phyloP scores from a whole-genome alignment of 2,113 vertebrate genomes.

The Charadrius vociferus region DNA sequence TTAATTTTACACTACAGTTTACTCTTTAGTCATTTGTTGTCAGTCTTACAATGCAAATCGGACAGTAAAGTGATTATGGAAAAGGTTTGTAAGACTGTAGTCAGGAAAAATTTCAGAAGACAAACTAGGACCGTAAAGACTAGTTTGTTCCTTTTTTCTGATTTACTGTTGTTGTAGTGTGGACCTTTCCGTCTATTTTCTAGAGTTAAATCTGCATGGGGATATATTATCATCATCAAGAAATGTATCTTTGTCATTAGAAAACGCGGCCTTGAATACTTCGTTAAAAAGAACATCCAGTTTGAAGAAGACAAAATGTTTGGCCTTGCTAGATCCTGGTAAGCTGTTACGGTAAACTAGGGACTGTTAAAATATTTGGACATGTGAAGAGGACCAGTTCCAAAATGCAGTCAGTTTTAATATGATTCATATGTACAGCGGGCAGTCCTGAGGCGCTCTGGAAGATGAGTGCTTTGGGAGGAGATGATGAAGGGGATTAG shows the following conservation, averaged over 20 bases:
- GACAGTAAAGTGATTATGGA: not conserved
- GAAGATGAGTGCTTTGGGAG: not conserved
- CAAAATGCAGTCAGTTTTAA: not conserved
- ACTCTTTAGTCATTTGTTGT: not conserved
- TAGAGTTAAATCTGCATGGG: slow-evolving; percentile 72
- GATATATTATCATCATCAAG: slow-evolving; percentile 40
- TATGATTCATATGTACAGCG: not conserved
- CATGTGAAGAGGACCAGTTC: too few species aligned
- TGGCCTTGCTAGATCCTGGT: slow-evolving; percentile 43
- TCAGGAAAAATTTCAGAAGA: not conserved
- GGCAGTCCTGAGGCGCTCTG: not conserved
- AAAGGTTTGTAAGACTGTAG: not conserved
- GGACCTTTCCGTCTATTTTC: not conserved
- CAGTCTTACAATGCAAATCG: not conserved
- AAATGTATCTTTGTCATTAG: slow-evolving; percentile 42
- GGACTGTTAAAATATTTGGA: not conserved
- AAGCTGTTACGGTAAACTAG: not conserved
- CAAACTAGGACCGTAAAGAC: not conserved
- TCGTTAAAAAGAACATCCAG: slow-evolving; percentile 76
- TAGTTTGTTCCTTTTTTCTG: not conserved
- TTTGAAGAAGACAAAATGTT: slow-evolving; percentile 71
- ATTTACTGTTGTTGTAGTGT: not conserved
- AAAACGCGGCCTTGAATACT: slow-evolving; percentile 64
- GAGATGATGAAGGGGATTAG: not conserved
- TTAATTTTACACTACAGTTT: not conserved